Conservation (phyloP, 2,888 invertebrate species). For the Ophonus ardosiacus region DNA sequence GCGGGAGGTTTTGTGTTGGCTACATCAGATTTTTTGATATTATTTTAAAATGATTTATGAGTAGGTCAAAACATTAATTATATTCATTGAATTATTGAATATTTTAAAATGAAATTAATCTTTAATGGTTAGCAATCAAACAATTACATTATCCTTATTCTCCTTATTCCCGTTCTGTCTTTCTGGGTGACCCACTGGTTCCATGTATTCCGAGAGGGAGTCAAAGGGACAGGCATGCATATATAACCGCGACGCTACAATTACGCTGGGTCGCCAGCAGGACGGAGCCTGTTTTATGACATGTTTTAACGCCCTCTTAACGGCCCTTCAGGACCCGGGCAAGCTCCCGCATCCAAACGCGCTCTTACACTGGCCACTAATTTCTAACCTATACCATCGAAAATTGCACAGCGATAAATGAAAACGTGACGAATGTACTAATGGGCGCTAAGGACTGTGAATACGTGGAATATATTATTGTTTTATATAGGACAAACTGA, state of each 20-base stretch:
- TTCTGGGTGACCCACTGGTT: background rate
- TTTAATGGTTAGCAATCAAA: background rate
- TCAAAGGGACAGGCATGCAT: conserved; percentile 29
- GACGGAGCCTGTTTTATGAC: conserved; percentile 46
- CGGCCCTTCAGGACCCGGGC: conserved; percentile 24
- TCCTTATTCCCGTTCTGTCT: background rate
- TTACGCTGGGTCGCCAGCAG: conserved; percentile 33
- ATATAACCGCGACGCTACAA: conserved; percentile 39
- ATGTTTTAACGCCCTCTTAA: conserved; percentile 56
- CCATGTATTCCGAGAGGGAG: conserved; percentile 4
- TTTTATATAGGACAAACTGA: too few species aligned
- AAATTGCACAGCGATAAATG: background rate
- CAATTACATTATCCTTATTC: background rate
- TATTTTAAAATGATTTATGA: too few species aligned
- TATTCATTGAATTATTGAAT: too few species aligned
- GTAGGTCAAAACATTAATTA: too few species aligned
- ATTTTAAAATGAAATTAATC: background rate
- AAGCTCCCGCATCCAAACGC: background rate
- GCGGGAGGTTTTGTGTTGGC: too few species aligned
- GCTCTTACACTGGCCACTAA: background rate
- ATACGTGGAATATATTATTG: too few species aligned
- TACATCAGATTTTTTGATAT: too few species aligned
- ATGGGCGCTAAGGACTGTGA: background rate
- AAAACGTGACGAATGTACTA: background rate
- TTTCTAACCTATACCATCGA: background rate